These are phyloP conservation scores for Eidolon dupreanum DNA, from an alignment of 2,797 vertebrate genomes.

Conservation along the genomic window DNA sequence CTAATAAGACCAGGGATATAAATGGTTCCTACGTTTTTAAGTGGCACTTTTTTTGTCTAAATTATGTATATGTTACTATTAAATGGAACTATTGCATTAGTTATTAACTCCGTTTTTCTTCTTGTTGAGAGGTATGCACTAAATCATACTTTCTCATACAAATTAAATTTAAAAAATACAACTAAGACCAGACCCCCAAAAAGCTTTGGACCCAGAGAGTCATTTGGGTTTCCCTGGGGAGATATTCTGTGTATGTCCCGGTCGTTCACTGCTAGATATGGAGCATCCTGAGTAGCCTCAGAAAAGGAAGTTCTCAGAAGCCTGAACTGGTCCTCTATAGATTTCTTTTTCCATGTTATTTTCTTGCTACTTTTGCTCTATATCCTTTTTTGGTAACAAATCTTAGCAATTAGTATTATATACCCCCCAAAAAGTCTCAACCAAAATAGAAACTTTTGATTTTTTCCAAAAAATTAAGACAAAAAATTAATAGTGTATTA, in stretches of 20 bases:
- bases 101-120: not conserved
- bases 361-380: not conserved
- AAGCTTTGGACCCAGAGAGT: not conserved
- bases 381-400: not conserved
- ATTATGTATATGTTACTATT: not conserved
- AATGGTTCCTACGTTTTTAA: not conserved
- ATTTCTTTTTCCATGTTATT: not conserved
- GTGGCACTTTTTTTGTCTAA: not conserved
- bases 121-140: not conserved
- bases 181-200: rapidly evolving
- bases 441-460: not conserved
- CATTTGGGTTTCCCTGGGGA: not conserved
- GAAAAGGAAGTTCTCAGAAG: not conserved
- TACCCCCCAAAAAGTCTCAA: not conserved
- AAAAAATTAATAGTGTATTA: not conserved
- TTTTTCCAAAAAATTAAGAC: not conserved
- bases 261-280: not conserved
- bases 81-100: not conserved
- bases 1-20: not conserved
- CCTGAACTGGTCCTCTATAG: rapidly evolving
- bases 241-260: rapidly evolving
- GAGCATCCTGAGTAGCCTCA: not conserved
- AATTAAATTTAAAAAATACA: not conserved
- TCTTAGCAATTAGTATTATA: not conserved
- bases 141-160: not conserved